Evolutionary conservation across 30 jellyfish, hydroid and myxozoan genomes (phyloP).

Genomic region (Turritopsis rubra): DNA sequence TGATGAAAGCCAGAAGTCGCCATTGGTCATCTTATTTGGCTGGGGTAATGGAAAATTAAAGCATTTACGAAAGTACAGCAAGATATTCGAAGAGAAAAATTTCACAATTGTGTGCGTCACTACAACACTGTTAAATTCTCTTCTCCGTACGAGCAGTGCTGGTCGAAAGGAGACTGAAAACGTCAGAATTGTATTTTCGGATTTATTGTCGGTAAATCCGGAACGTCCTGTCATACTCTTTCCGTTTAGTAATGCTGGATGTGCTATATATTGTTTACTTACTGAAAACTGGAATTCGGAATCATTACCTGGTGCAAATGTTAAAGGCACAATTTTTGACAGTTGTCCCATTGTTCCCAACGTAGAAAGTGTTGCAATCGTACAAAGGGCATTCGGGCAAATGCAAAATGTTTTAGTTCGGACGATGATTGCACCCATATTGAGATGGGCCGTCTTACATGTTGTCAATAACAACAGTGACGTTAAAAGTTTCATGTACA

Average conservation of each 20-base stretch:
- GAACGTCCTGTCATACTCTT: slow-evolving; percentile 27
- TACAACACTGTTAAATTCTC: slow-evolving; percentile 47
- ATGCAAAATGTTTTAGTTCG: slow-evolving; percentile 23
- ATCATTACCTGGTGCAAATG: not conserved
- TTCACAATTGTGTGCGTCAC: slow-evolving; percentile 54
- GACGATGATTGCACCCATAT: slow-evolving; percentile 20
- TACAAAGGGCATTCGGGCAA: slow-evolving; percentile 47
- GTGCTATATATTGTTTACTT: slow-evolving; percentile 43
- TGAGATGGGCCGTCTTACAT: slow-evolving; percentile 18
- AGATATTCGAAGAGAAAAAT: slow-evolving; percentile 45
- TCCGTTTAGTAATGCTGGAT: slow-evolving; percentile 78
- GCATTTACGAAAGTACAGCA: slow-evolving; percentile 45
- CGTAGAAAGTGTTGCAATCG: slow-evolving; percentile 34
- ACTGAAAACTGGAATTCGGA: slow-evolving; percentile 11
- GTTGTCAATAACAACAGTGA: slow-evolving; percentile 46
- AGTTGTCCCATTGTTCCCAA: slow-evolving; percentile 82
- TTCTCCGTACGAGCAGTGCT: slow-evolving; percentile 41
- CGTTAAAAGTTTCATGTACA: slow-evolving; percentile 41
- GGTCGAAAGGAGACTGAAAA: slow-evolving; percentile 40
- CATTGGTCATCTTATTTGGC: slow-evolving; percentile 70
- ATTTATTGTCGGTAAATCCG: slow-evolving; percentile 7
- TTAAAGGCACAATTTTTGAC: slow-evolving; percentile 65
- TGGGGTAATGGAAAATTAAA: slow-evolving; percentile 63
- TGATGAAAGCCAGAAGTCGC: slow-evolving; percentile 18
- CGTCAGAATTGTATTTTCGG: slow-evolving; percentile 25